Evolutionary conservation across 2,797 vertebrate genomes (phyloP).

Genomic region (Protosalanx chinensis): DNA sequence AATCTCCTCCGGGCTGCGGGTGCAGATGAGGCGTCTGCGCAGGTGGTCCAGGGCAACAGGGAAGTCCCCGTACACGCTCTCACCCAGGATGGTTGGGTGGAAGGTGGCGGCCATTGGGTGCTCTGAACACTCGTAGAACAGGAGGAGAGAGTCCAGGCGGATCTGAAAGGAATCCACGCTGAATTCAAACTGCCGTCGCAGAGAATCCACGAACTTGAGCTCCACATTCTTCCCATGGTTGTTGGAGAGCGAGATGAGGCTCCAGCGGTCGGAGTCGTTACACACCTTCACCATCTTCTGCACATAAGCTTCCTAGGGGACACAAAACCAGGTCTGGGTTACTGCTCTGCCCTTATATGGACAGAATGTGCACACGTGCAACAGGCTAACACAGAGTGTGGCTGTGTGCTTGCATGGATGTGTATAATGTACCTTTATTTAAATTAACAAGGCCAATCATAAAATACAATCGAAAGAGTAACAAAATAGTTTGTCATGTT

Average conservation of each 20-base stretch:
- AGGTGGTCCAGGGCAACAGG: conserved; percentile 92
- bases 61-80: conserved; percentile 97
- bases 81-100: conserved; percentile 94
- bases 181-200: conserved; percentile 98
- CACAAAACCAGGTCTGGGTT: conserved; percentile 9
- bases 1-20: conserved; percentile 94
- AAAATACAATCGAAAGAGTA: neutral
- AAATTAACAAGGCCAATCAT: neutral
- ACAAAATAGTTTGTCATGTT: neutral
- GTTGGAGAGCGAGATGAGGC: conserved; percentile 98
- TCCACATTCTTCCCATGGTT: conserved; percentile 99
- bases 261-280: conserved; percentile 97
- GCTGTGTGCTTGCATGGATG: neutral
- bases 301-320: conserved; percentile 92
- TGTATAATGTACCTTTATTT: neutral
- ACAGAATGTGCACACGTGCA: no score
- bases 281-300: conserved; percentile 99
- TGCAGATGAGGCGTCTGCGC: conserved; percentile 91
- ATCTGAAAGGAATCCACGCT: conserved; percentile 99
- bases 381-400: neutral
- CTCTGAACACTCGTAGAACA: conserved; percentile 98
- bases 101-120: conserved; percentile 94
- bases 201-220: conserved; percentile 97
- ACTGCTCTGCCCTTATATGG: neutral
- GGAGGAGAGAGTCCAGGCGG: conserved; percentile 94